phyloP scores from a whole-genome alignment of 2,888 invertebrate genomes.

The Cephus rjabovi region DNA sequence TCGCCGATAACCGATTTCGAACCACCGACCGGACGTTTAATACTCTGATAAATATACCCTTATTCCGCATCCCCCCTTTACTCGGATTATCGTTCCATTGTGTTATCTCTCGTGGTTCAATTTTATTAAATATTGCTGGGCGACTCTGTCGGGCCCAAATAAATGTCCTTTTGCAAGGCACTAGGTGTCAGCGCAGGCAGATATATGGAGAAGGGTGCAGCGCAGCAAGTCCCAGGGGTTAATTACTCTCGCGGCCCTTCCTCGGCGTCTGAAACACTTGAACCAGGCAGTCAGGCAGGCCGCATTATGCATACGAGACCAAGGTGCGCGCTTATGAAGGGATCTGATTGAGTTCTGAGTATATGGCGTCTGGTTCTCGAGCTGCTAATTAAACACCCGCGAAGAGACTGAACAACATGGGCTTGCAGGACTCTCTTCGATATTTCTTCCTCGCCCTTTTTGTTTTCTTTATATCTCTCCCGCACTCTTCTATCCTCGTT shows the following conservation, averaged over 20 bases:
- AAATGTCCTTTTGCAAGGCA: too few species aligned
- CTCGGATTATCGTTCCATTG: too few species aligned
- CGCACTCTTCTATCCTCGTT: conserved; percentile 17
- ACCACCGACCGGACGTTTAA: conserved; percentile 20
- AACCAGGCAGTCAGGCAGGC: conserved; percentile 15
- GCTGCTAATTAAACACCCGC: conserved; percentile 65
- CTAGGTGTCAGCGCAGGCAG: too few species aligned
- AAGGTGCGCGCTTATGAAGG: conserved; percentile 56
- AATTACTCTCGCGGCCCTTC: conserved; percentile 22
- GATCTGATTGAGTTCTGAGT: conserved; percentile 66
- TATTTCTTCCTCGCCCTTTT: conserved; percentile 16
- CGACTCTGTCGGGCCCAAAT: too few species aligned
- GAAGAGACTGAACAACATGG: conserved; percentile 36
- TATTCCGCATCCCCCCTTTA: too few species aligned
- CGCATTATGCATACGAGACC: conserved; percentile 61
- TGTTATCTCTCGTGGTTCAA: too few species aligned
- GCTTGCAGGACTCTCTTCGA: conserved; percentile 16
- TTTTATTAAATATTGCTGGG: too few species aligned
- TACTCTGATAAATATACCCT: conserved; percentile 14
- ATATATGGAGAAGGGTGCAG: neutral
- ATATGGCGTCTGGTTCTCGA: conserved; percentile 63
- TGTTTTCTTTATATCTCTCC: conserved; percentile 13
- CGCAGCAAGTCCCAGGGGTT: conserved; percentile 22
- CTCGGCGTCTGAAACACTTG: neutral
- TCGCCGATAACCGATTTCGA: conserved; percentile 57